These are phyloP conservation scores for Argopecten irradians DNA, from an alignment of 1,140 invertebrate genomes.

Conservation along the genomic window DNA sequence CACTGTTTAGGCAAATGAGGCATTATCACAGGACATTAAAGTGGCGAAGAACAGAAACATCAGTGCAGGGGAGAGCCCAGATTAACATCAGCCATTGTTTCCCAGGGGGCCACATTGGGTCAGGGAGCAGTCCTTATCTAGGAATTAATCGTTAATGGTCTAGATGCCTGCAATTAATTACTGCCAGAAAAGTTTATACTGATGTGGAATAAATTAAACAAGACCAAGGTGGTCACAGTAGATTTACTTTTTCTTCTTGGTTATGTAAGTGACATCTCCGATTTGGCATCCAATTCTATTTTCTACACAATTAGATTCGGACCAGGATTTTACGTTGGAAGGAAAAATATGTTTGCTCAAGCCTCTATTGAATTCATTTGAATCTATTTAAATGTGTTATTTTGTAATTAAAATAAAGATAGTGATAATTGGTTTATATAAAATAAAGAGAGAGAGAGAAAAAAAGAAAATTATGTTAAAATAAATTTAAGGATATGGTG, in stretches of 20 bases:
- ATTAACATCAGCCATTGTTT: slow-evolving; percentile 17
- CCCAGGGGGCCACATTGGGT: slow-evolving; percentile 5
- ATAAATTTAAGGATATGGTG: no score
- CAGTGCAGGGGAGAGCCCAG: background rate
- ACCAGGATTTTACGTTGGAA: background rate
- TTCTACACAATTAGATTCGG: slow-evolving; percentile 1
- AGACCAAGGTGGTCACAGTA: slow-evolving; percentile 15
- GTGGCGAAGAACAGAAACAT: background rate
- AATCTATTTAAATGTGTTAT: background rate
- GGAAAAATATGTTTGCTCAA: background rate
- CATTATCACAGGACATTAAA: slow-evolving; percentile 22
- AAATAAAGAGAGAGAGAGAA: no score
- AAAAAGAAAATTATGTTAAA: no score
- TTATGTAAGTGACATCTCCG: slow-evolving; percentile 16
- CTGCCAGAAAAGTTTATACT: slow-evolving; percentile 21
- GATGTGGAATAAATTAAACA: slow-evolving; percentile 18
- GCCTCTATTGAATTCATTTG: background rate
- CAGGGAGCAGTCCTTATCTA: slow-evolving; percentile 20
- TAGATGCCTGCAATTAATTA: slow-evolving; percentile 22
- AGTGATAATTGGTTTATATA: background rate
- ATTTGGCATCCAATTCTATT: background rate
- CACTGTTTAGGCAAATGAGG: slow-evolving; percentile 21
- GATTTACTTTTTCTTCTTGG: slow-evolving; percentile 1
- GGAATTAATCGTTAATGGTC: slow-evolving; percentile 18
- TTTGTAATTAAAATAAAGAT: background rate